Base-by-base conservation (phyloP, 2,888 invertebrate species). In the Dioctria rufipes region DNA sequence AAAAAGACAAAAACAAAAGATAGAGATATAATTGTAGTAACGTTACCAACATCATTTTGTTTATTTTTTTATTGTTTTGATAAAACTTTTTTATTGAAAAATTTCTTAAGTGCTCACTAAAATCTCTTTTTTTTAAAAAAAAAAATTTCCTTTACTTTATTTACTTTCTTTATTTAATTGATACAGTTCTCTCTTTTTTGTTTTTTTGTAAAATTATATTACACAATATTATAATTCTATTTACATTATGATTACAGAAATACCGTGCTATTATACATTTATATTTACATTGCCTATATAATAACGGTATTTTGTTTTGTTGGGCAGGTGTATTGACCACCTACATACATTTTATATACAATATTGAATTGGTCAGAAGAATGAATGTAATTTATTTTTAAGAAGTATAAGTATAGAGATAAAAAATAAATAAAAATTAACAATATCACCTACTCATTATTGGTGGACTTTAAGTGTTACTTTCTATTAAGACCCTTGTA, bases 311-410 rank as follows among this genome's bases (percentile, higher is more conserved):
- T 25, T 37, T n/a, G 54, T 13, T 46, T 58, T 43, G 13, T 43
- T 75, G 25, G 25, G 54, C 40, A 42, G 6, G 11, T 71, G 5
- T 9, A n/a, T 60, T 60, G 73, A 75, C 60, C 60, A 25, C 25
- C 25, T 25, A 25, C 25, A 25, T 25, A 25, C 25, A 25, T 25
- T 25, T 25, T 75, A 75, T 75, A 13, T 75, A 75, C 73, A 75
- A 60, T 54, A 13, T 40, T 75, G 42, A 75, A 58, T 75, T 75
- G 73, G 73, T 75, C 73, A 75, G 8, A 60, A 75, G 54, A 13
- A 49, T 40, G 60, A 4, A 39, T 39, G 58, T 25, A 25, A 49
- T n/a, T 75, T 37, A 25, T 25, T 54, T 54, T 54, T 54, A 54
- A 54, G 5, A 54, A 54, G 11, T 11, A 4, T 54, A 11, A 54